These are phyloP conservation scores for Paedocypris sp. DNA, from an alignment of 2,113 vertebrate species.

Conservation along the genomic window DNA sequence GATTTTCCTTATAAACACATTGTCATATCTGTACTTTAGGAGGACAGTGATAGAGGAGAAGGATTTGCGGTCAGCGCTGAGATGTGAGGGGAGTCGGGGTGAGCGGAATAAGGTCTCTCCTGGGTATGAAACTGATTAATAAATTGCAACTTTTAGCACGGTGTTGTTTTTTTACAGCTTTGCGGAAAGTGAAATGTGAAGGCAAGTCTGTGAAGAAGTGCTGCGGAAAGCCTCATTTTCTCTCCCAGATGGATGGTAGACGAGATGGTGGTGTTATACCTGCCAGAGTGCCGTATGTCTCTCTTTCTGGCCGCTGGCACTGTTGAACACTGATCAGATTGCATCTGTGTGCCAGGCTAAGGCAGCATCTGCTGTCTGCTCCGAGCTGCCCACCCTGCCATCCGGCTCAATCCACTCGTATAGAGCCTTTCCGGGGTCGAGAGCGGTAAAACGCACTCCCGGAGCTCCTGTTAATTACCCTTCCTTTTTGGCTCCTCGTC, in stretches of 20 bases:
- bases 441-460: constrained; percentile 29
- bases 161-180: constrained; percentile 41
- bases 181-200: constrained; percentile 21
- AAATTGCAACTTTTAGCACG: constrained; percentile 51
- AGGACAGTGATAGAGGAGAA: constrained; percentile 28
- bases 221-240: neutral
- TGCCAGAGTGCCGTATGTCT: constrained; percentile 34
- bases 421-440: constrained; percentile 43
- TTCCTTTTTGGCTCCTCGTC: constrained; percentile 5
- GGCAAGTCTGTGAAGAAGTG: neutral
- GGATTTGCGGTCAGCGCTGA: constrained; percentile 20
- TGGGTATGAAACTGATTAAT: constrained; percentile 53
- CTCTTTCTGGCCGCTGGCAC: constrained; percentile 27
- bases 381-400: constrained; percentile 30
- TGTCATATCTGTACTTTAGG: constrained; percentile 46
- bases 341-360: constrained; percentile 52
- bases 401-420: constrained; percentile 24
- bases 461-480: constrained; percentile 32
- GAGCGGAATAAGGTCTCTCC: constrained; percentile 32
- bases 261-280: constrained; percentile 39
- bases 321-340: constrained; percentile 41
- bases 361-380: constrained; percentile 53
- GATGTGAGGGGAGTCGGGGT: constrained; percentile 6
- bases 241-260: neutral
- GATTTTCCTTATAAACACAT: constrained; percentile 40